Percentiles rank a stretch among this genome's conserved stretches.
Conservation (phyloP, 2,797 vertebrate species). For the Sebastes kiyomatsui region DNA sequence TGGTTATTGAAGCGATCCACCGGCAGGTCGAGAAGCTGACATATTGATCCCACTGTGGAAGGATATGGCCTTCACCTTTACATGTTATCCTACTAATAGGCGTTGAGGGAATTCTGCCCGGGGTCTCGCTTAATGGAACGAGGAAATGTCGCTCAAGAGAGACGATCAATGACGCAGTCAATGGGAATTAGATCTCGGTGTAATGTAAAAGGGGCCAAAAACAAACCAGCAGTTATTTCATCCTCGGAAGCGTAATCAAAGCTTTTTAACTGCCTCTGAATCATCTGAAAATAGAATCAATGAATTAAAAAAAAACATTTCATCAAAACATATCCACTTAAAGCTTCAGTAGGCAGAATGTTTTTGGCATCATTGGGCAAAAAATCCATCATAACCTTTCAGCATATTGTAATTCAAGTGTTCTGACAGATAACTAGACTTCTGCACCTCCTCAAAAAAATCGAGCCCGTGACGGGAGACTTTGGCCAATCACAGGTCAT, state of each 20-base stretch:
- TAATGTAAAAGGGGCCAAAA: conserved; percentile 15
- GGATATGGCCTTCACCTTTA: conserved; percentile 45
- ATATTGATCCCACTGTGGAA: conserved; percentile 28
- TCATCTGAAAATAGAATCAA: background rate
- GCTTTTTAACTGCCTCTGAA: background rate
- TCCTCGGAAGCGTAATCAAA: background rate
- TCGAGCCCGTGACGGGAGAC: no score
- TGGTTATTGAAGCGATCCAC: conserved; percentile 11
- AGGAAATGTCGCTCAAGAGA: conserved; percentile 39
- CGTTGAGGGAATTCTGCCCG: conserved; percentile 36
- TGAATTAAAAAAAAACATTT: no score
- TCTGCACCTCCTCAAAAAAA: no score
- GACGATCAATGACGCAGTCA: conserved; percentile 34
- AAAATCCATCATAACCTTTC: no score
- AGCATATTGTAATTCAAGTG: no score
- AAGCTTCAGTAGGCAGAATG: no score
- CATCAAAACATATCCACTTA: no score
- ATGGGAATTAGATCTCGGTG: conserved; percentile 42
- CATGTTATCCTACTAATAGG: conserved; percentile 41
- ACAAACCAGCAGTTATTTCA: conserved; percentile 3
- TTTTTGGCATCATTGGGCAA: no score
- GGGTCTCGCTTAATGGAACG: conserved; percentile 33
- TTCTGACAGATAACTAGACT: no score
- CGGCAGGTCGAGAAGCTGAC: conserved; percentile 3
- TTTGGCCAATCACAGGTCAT: no score